Base-by-base conservation (phyloP, 2,888 invertebrate species). In the Pelosia muscerda region DNA sequence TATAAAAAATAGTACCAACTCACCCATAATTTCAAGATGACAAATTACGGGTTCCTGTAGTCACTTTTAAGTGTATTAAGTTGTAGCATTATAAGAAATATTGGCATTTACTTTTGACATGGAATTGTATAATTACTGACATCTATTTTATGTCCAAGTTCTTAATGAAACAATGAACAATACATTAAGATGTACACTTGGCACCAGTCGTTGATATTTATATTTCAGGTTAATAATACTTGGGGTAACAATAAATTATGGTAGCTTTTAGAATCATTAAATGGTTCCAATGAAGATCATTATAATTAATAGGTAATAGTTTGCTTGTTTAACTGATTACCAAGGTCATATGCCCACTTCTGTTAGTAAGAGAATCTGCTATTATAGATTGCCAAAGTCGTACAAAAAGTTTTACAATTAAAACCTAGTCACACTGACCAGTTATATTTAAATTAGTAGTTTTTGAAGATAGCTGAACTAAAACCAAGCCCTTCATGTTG, bases 381-480 rank as follows among this genome's bases (percentile, higher is more conserved):
- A 19, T 28, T 60, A 66, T 69, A 63, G 62, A 67, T 76, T 76
- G 71, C 78, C 77, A 79, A 79, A 78, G 57, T 49, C 15, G 64
- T 62, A 69, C 75, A 69, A 63, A 78, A 78, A 76, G 57, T 49
- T n/a, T 66, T 64, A 69, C 73, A 71, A 65, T 70, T 70, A 67
- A 72, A 73, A 55, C 78, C 84, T 86, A 84, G 86, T 86, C 86
- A 86, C 70, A 66, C 62, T 65, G 78, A 78, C 73, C 74, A 71
- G 71, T 80, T 66, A 72, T 65, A 69, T 79, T 73, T 65, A 62
- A 28, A 53, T 22, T 23, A 31, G 8, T 22, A 63, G 55, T 68
- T 34, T 67, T 60, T 28, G 28, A 69, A 76, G 68, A 72, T 31
- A 57, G 71, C 49, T 66, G 59, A 68, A 72, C 57, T 25, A 66